phyloP scores from a whole-genome alignment of 2,797 vertebrate genomes.

The Enteromius treurensis region DNA sequence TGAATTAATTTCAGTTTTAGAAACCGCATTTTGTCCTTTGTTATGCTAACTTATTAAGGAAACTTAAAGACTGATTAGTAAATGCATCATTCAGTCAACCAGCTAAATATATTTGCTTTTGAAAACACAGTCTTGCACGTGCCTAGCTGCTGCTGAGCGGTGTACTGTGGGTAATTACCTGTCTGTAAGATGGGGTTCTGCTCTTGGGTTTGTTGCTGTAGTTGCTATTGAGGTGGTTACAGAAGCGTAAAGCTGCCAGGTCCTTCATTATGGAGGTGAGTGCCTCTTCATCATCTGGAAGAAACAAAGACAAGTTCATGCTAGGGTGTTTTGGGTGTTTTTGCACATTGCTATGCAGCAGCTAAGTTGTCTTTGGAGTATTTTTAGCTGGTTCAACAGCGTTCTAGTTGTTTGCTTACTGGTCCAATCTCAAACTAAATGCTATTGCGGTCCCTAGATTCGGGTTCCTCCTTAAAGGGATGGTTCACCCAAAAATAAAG shows the following conservation, averaged over 20 bases:
- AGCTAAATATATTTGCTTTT: not conserved
- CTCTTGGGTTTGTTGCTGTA: constrained; percentile 85
- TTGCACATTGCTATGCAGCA: not conserved
- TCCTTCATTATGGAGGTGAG: constrained; percentile 96
- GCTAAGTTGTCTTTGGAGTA: not conserved
- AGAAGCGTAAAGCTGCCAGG: constrained; percentile 87
- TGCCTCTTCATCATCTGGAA: constrained; percentile 88
- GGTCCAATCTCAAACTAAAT: not conserved
- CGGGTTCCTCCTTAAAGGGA: not conserved
- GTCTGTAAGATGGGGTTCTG: constrained; percentile 81
- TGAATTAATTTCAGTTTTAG: not conserved
- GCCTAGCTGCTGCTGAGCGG: not conserved
- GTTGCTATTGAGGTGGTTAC: constrained; percentile 80
- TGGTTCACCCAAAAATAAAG: not conserved
- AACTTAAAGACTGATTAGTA: not conserved
- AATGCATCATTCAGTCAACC: not conserved
- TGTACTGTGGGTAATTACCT: constrained; percentile 73
- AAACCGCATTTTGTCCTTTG: not conserved
- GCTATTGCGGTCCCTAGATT: not conserved
- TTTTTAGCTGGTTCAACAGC: not conserved
- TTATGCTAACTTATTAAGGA: not conserved
- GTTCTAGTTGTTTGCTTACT: not conserved
- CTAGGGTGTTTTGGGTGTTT: not conserved
- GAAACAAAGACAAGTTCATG: constrained; percentile 41
- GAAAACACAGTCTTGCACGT: not conserved